Evolutionary conservation across 2,888 invertebrate genomes (phyloP).

Genomic region (Entomobrya proxima): DNA sequence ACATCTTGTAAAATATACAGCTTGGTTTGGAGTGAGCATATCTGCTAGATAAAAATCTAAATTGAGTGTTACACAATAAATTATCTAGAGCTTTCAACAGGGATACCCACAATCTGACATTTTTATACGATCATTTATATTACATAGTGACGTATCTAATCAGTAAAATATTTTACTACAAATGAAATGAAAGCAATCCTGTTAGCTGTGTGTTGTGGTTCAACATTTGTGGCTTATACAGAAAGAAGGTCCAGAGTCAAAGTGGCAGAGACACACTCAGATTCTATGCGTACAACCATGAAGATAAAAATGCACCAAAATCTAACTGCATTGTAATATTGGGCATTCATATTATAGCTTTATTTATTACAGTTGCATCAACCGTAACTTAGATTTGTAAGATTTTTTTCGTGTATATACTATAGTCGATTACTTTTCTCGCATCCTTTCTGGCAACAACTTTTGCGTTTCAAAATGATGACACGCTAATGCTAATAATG

Average conservation of each 20-base stretch:
- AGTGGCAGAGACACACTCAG: too few species aligned
- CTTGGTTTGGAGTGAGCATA: background rate
- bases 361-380: too few species aligned
- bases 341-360: too few species aligned
- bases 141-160: slow-evolving; percentile 59
- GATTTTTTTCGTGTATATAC: too few species aligned
- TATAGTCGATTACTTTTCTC: too few species aligned
- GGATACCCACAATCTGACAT: slow-evolving; percentile 48
- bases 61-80: slow-evolving; percentile 74
- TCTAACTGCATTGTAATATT: too few species aligned
- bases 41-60: slow-evolving; percentile 73
- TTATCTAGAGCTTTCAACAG: slow-evolving; percentile 67
- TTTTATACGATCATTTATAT: slow-evolving; percentile 64
- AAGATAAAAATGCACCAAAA: too few species aligned
- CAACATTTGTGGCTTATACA: background rate
- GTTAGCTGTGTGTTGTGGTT: background rate
- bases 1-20: background rate
- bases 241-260: background rate
- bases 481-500: too few species aligned
- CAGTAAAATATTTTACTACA: slow-evolving; percentile 49
- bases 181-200: slow-evolving; percentile 57
- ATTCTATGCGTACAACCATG: too few species aligned
- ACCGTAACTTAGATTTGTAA: too few species aligned
- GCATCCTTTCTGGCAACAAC: too few species aligned
- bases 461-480: too few species aligned